Percentiles rank a stretch among this genome's conserved stretches.
phyloP scores from a whole-genome alignment of 2,113 vertebrate species.

The Atlantisia rogersi region DNA sequence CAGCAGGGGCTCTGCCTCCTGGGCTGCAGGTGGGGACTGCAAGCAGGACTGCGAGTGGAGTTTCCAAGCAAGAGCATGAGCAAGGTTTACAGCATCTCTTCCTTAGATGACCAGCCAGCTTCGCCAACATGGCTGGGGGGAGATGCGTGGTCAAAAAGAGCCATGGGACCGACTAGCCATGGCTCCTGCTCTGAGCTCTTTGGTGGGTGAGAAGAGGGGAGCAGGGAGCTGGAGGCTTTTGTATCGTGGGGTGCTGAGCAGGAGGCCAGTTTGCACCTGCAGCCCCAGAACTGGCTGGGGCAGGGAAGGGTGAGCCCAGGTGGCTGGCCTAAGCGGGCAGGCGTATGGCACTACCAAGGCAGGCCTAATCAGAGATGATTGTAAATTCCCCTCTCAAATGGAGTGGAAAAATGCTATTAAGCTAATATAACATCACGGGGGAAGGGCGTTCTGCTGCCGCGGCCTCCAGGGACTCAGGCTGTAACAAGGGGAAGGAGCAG shows the following conservation, averaged over 20 bases:
- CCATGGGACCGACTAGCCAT: background rate
- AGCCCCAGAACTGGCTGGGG: accelerated
- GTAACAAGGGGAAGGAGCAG: constrained; percentile 1
- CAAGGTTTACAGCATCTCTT: background rate
- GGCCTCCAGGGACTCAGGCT: background rate
- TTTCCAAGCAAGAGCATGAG: background rate
- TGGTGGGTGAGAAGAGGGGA: accelerated
- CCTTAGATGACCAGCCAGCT: background rate
- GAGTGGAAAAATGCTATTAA: constrained; percentile 67
- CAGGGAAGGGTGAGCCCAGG: background rate
- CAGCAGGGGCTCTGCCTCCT: background rate
- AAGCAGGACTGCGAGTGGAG: background rate
- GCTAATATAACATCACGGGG: constrained; percentile 23
- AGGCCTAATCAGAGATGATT: constrained; percentile 44
- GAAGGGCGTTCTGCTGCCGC: background rate
- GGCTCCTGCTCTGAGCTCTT: background rate
- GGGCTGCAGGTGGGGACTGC: background rate
- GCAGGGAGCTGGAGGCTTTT: background rate
- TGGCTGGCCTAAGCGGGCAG: accelerated
- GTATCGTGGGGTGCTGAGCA: accelerated
- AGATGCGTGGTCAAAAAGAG: background rate
- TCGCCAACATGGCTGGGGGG: background rate
- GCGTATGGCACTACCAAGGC: background rate
- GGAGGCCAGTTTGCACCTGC: background rate
- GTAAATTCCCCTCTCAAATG: constrained; percentile 63